phyloP scores from a whole-genome alignment of 2,113 vertebrate genomes.

The Montifringilla adamsi region DNA sequence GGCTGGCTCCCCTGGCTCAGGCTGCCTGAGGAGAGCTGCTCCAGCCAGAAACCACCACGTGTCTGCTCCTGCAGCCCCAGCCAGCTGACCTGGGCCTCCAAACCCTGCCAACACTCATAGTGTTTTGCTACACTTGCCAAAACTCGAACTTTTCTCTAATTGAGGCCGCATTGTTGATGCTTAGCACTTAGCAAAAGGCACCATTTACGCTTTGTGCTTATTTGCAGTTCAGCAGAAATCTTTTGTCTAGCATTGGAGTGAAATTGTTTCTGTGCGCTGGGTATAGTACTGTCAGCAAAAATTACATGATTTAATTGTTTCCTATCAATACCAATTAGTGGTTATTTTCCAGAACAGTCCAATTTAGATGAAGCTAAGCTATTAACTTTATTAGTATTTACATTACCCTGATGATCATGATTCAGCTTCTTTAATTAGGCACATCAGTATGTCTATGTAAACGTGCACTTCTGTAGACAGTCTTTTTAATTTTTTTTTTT shows the following conservation, averaged over 20 bases:
- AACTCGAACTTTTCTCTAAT: not conserved
- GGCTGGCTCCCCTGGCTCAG: not conserved
- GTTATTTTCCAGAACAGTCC: conserved; percentile 33
- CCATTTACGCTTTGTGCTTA: not conserved
- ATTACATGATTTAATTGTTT: not conserved
- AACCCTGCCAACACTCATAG: not conserved
- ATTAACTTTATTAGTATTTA: not conserved
- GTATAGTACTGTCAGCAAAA: not conserved
- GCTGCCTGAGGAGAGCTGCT: not conserved
- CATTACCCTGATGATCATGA: not conserved
- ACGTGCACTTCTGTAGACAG: not conserved
- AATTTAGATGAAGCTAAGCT: conserved; percentile 8
- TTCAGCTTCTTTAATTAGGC: not conserved
- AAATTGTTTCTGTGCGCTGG: not conserved
- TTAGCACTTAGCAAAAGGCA: not conserved
- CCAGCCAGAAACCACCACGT: accelerated
- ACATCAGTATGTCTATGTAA: not conserved
- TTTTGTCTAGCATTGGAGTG: not conserved
- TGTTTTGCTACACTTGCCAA: not conserved
- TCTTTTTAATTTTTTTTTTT: not conserved
- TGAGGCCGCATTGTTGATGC: not conserved
- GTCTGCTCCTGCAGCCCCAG: not conserved
- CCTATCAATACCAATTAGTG: conserved; percentile 10
- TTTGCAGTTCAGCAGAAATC: not conserved
- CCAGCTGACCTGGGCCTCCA: not conserved